Evolutionary conservation across 2,797 vertebrate genomes (phyloP), one percentile per base, ranked within the genome.

Genomic region (Pangasius macronema): DNA sequence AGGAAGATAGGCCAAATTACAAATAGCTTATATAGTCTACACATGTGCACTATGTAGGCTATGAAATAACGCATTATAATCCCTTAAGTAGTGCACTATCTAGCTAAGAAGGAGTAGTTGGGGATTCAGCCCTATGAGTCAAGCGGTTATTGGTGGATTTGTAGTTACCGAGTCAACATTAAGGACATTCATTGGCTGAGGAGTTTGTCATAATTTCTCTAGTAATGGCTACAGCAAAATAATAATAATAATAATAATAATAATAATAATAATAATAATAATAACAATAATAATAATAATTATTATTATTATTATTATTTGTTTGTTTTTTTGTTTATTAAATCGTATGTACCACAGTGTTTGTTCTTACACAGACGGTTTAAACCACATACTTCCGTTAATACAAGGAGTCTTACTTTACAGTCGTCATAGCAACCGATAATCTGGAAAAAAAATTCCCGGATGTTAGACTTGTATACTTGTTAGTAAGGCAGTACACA

Each of bases 61-160:
- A 24, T 53, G 68, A 13, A 33, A 22, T 24, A 33, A 68, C 0
- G 10, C n/a, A 14, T 36, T 80, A 27, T 59, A 80, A 59, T 6
- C 8, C 30, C 20, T 36, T 83, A 24, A 0, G 1, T 83, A 53
- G 63, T 36, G 82, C 63, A 83, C 63, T 83, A 36, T 24, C 30
- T 83, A 68, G 49, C 6, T 16, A 68, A 67, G 9, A 53, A 67
- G 0, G 0, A 16, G 63, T 33, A 2, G 20, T 33, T 83, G 68
- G 20, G 4, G 14, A 68, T 53, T 5, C 1, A 68, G 7, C n/a
- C 63, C 49, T 9, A 0, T 46, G 11, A 24, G 63, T 3, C 63
- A 6, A 16, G 57, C 59, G 3, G 22, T 67, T 59, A 76, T 89
- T 87, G 87, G 87, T 79, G 20, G 61, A 70, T 86, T 76, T 16